Evolutionary conservation across 2,797 vertebrate genomes (phyloP).

Genomic region (Enoplosus armatus): DNA sequence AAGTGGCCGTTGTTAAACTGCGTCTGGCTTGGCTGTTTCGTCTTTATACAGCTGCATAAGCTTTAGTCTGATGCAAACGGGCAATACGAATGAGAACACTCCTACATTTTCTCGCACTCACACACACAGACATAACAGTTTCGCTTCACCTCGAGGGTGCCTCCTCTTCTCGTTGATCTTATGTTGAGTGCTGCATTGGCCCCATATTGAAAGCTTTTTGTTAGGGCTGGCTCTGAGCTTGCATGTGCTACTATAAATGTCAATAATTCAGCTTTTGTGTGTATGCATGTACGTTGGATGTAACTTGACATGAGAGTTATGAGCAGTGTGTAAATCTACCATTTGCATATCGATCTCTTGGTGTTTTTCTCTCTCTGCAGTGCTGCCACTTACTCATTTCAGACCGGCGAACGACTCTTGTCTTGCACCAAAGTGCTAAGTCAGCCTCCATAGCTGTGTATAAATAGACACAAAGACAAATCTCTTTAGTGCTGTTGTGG

Average conservation of each 20-base stretch:
- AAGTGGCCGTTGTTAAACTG: slow-evolving; percentile 45
- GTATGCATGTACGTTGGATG: not conserved
- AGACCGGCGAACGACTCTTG: slow-evolving; percentile 1
- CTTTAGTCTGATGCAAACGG: slow-evolving; percentile 22
- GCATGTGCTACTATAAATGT: slow-evolving; percentile 1
- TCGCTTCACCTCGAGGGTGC: slow-evolving; percentile 20
- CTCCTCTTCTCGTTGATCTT: slow-evolving; percentile 15
- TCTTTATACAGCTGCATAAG: slow-evolving; percentile 35
- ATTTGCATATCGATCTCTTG: slow-evolving; percentile 54
- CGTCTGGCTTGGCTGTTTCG: slow-evolving; percentile 30
- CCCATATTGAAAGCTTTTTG: slow-evolving; percentile 37
- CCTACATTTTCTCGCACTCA: slow-evolving; percentile 17
- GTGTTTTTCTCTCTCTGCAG: slow-evolving; percentile 7
- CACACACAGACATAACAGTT: slow-evolving; percentile 19
- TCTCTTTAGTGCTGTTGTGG: slow-evolving; percentile 53
- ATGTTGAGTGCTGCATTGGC: slow-evolving; percentile 30
- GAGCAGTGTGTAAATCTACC: slow-evolving; percentile 26
- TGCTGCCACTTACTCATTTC: slow-evolving; percentile 25
- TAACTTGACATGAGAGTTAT: slow-evolving; percentile 35
- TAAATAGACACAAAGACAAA: slow-evolving; percentile 69
- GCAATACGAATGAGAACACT: slow-evolving; percentile 26
- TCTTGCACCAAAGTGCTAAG: slow-evolving; percentile 49
- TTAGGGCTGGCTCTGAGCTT: slow-evolving; percentile 1
- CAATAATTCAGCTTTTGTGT: slow-evolving; percentile 40
- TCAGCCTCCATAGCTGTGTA: slow-evolving; percentile 45